Evolutionary conservation across 1,140 invertebrate genomes (phyloP), one percentile per base, ranked within the genome.

Genomic region (Laupala kohalensis): DNA sequence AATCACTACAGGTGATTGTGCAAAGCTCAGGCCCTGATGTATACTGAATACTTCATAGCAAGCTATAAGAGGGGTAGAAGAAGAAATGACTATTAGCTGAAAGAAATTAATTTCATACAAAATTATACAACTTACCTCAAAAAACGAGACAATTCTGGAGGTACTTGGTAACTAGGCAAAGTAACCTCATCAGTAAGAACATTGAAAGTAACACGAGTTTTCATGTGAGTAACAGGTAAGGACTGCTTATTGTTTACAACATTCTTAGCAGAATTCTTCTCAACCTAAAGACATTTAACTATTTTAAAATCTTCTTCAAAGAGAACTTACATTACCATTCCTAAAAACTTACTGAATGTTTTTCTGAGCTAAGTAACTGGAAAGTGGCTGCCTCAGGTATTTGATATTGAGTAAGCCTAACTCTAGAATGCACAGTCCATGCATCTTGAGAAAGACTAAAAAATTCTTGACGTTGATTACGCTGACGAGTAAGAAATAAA

Each of bases 331-430:
- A 4, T 13, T 53, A 53, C 19, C 9, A 53, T 53, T 19, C 19
- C 37, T 53, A 4, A 53, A 53, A 53, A 53, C 37, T 53, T 19
- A 53, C 37, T 4, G 37, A 2, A 1, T 13, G 9, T 19, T n/a
- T 25, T 5, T 23, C 15, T n/a, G 84, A 83, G 29, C 85, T 81
- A 4, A 94, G 80, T 62, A 95, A 83, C 79, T 92, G 93, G 77
- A 92, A 92, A 26, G 88, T 85, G 76, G 86, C 84, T 62, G 88
- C 87, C 77, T 88, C 84, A n/a, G 92, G 92, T 68, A 91, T 79
- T 69, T 84, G 83, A 77, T 89, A 89, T 24, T 88, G 85, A 1
- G 91, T 90, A 37, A 94, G 76, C 62, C 83, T 83, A 63, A 89
- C 83, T 26, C 84, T 82, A 29, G 86, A 84, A 64, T 86, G 82